Evolutionary conservation across 2,113 vertebrate species (phyloP).

Genomic region (Cyanoramphus novaezelandiae): DNA sequence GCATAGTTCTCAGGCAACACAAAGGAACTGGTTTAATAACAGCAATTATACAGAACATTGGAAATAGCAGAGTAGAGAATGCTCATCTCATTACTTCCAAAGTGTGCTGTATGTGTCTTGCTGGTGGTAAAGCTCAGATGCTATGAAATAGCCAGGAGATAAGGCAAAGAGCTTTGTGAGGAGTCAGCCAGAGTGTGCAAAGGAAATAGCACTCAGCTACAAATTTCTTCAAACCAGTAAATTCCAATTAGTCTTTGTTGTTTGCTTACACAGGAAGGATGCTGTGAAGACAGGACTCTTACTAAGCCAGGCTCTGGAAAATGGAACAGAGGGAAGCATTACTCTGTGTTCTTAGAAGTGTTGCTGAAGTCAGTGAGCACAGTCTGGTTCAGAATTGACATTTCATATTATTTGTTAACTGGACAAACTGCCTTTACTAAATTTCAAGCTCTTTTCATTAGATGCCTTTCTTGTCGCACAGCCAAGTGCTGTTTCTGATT

Average conservation of each 20-base stretch:
- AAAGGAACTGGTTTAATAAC: constrained; percentile 15
- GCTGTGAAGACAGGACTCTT: neutral
- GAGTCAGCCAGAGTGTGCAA: neutral
- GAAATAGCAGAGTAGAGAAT: neutral
- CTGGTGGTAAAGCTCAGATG: neutral
- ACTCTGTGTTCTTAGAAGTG: neutral
- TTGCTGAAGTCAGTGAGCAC: neutral
- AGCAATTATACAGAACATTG: neutral
- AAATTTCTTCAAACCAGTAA: neutral
- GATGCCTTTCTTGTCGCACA: neutral
- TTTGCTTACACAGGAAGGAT: neutral
- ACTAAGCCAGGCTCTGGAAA: neutral
- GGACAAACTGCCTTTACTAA: neutral
- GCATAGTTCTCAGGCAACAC: neutral
- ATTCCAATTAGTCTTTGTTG: neutral
- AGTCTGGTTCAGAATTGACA: neutral
- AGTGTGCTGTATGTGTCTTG: neutral
- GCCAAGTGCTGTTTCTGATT: neutral
- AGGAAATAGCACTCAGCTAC: neutral
- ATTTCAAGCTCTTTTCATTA: neutral
- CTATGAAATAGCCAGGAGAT: neutral
- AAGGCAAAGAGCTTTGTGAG: neutral
- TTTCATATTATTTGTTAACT: neutral
- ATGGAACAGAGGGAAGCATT: neutral
- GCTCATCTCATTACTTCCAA: neutral